These are phyloP conservation scores for Gopherus evgoodei DNA, from an alignment of 2,113 vertebrate species.

Conservation along the genomic window DNA sequence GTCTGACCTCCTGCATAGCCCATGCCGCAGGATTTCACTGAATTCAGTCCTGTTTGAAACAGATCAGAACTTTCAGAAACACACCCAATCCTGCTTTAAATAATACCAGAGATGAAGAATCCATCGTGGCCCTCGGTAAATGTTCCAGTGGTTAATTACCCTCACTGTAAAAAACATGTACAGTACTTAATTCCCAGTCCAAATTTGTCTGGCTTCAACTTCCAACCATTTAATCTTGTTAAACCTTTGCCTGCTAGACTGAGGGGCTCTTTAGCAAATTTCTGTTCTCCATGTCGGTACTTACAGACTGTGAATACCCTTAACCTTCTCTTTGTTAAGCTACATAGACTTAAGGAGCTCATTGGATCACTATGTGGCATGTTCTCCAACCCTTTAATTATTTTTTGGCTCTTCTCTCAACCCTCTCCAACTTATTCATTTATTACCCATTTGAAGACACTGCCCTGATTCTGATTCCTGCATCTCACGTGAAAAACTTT, in stretches of 20 bases:
- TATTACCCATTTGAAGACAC: background rate
- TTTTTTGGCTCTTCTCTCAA: too few relatives aligned
- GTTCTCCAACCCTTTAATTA: too few relatives aligned
- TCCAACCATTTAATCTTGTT: background rate
- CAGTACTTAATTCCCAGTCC: background rate
- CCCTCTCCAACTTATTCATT: background rate
- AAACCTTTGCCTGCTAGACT: background rate
- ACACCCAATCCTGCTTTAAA: too few relatives aligned
- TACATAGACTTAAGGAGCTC: background rate
- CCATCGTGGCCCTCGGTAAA: background rate
- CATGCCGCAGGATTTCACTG: too few relatives aligned
- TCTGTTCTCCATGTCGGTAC: too few relatives aligned
- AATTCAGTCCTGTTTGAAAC: too few relatives aligned
- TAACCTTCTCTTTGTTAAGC: background rate
- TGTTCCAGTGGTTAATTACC: too few relatives aligned
- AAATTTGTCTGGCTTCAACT: background rate
- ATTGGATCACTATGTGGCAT: background rate
- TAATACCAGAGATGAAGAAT: background rate
- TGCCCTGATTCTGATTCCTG: too few relatives aligned
- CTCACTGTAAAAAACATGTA: background rate
- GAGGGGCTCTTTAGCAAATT: background rate
- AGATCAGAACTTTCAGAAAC: too few relatives aligned
- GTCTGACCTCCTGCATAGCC: too few relatives aligned
- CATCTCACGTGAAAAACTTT: background rate
- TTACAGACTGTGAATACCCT: too few relatives aligned